Evolutionary conservation across 2,113 vertebrate genomes (phyloP), one percentile per base, ranked within the genome.

Genomic region (Vicugna pacos): DNA sequence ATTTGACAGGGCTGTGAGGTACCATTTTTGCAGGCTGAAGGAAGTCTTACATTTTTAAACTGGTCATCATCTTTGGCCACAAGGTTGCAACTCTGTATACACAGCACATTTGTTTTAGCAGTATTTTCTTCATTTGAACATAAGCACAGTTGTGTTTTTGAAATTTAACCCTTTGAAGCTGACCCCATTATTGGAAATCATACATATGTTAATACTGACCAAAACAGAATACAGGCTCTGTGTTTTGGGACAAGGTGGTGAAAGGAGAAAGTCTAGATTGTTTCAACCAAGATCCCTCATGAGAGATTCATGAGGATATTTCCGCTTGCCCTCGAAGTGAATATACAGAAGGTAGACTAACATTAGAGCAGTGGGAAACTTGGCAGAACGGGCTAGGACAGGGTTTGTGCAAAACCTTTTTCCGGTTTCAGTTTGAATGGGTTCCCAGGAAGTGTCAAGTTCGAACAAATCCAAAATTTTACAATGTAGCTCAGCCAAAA

Each of bases 381-480:
- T 98, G 98, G 98, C 98, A 98, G 97, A 72, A 81, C 3, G 76
- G 95, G 96, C 87, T 80, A 89, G 95, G 94, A 95, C 97, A 90
- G 98, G 96, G 97, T 98, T 98, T 98, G 97, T 97, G 97, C 96
- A 97, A 97, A 98, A 96, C 96, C 95, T 62, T 98, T 98, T 98
- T 98, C 98, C 98, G 98, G 96, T 98, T 98, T 98, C 96, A 98
- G 97, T 98, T 98, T 98, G 98, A 98, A 98, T 98, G 97, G 97
- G 95, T 98, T 98, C 98, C 98, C 98, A 98, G 98, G 98, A 98
- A 98, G 98, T 98, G 98, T 98, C 98, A 98, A 98, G 98, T 97
- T 95, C 8, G 94, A 97, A 98, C 97, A 88, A 98, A 98, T 98
- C 97, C 98, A 98, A 98, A 98, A 98, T 98, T 98, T 98, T 98